Conservation (phyloP, 2,113 vertebrate genomes). For the Pardalotus punctatus region DNA sequence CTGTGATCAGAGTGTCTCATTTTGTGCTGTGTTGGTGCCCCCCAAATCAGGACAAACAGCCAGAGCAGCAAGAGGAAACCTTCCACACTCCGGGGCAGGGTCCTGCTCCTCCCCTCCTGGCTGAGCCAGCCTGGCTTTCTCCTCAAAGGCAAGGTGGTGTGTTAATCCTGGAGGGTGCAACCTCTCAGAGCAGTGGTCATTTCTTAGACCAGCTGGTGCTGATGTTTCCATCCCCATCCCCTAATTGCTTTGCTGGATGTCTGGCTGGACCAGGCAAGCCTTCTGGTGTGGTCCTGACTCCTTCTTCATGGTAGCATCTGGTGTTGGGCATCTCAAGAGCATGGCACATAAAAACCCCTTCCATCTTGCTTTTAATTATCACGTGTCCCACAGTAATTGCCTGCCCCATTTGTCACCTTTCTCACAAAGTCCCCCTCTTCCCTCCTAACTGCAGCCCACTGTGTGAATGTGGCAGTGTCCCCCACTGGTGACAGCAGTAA, state of each 20-base stretch:
- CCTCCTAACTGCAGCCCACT: background rate
- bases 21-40: background rate
- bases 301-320: background rate
- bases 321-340: background rate
- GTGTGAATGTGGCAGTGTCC: background rate
- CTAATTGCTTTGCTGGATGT: background rate
- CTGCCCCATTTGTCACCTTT: background rate
- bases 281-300: background rate
- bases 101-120: background rate
- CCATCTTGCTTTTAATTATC: background rate
- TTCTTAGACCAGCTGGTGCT: background rate
- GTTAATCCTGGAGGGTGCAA: background rate
- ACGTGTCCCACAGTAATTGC: background rate
- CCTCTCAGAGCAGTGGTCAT: background rate
- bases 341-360: background rate
- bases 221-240: background rate
- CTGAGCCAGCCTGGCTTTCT: background rate
- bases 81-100: rapidly evolving
- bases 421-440: background rate
- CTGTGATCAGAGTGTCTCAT: rapidly evolving
- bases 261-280: background rate
- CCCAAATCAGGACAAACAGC: background rate
- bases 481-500: background rate
- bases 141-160: background rate
- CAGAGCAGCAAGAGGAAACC: background rate